Conservation (phyloP, 2,888 invertebrate genomes). For the Ectropis crepuscularia region DNA sequence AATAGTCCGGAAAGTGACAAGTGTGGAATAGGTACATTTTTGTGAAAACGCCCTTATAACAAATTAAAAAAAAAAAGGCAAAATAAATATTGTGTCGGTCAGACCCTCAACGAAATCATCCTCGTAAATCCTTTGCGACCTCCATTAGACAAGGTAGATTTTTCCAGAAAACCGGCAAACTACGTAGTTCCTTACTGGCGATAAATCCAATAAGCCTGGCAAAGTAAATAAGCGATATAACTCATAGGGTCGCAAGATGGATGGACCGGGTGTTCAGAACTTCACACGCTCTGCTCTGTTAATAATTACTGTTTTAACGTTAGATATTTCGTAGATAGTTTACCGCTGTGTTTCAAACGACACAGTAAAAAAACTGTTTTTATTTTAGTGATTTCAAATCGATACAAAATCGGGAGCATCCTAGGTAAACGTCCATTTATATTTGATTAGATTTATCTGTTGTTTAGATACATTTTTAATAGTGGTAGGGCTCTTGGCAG, state of each 20-base stretch:
- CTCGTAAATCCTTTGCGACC: constrained; percentile 21
- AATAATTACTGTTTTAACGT: constrained; percentile 27
- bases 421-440: too few relatives aligned
- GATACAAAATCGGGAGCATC: too few relatives aligned
- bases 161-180: constrained; percentile 29
- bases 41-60: not conserved
- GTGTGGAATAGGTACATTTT: too few relatives aligned
- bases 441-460: too few relatives aligned
- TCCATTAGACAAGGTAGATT: constrained; percentile 35
- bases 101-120: constrained; percentile 8
- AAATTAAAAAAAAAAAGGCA: not conserved
- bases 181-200: constrained; percentile 26
- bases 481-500: too few relatives aligned
- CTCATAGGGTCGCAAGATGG: constrained; percentile 30
- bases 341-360: too few relatives aligned
- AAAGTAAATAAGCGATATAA: constrained; percentile 33
- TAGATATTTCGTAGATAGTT: not conserved
- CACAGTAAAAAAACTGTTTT: too few relatives aligned
- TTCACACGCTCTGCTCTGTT: constrained; percentile 18
- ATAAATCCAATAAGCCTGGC: constrained; percentile 38
- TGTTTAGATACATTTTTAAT: too few relatives aligned
- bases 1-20: too few relatives aligned
- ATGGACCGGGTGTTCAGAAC: constrained; percentile 26
- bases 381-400: too few relatives aligned
- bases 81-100: not conserved